Evolutionary conservation across 2,797 vertebrate genomes (phyloP).

Genomic region (Phoxinus dragarum): DNA sequence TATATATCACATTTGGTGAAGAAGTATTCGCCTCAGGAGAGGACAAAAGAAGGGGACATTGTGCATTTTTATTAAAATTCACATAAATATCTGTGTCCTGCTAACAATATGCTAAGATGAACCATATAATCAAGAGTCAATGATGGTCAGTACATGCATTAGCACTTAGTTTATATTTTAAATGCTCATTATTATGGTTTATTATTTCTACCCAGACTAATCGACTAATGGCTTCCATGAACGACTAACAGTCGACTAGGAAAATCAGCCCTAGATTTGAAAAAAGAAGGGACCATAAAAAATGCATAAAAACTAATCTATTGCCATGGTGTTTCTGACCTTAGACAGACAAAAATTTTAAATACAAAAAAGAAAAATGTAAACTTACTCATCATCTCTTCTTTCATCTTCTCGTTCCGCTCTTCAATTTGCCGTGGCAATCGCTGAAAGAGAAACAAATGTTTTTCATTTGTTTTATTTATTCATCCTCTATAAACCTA

Average conservation of each 20-base stretch:
- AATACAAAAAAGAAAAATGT: background rate
- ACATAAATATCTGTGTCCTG: too few species aligned
- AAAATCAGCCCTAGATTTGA: background rate
- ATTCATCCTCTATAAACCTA: background rate
- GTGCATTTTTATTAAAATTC: background rate
- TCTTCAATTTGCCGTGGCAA: constrained; percentile 83
- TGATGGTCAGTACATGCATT: too few species aligned
- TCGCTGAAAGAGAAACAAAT: constrained; percentile 58
- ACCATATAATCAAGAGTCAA: too few species aligned
- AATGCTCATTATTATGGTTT: background rate
- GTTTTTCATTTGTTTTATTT: background rate
- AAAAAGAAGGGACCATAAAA: background rate
- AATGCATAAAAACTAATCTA: background rate
- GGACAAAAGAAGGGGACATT: background rate
- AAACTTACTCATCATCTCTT: constrained; percentile 91
- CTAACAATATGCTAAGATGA: too few species aligned
- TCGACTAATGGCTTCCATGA: background rate
- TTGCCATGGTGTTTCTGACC: background rate
- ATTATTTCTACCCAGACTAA: background rate
- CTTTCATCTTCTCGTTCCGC: constrained; percentile 92
- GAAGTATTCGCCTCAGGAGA: background rate
- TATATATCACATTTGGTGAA: background rate
- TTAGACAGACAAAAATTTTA: background rate
- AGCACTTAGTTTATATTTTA: background rate
- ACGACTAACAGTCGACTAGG: background rate